Evolutionary conservation across 2,113 vertebrate species (phyloP).

Genomic region (Anthoscopus minutus): DNA sequence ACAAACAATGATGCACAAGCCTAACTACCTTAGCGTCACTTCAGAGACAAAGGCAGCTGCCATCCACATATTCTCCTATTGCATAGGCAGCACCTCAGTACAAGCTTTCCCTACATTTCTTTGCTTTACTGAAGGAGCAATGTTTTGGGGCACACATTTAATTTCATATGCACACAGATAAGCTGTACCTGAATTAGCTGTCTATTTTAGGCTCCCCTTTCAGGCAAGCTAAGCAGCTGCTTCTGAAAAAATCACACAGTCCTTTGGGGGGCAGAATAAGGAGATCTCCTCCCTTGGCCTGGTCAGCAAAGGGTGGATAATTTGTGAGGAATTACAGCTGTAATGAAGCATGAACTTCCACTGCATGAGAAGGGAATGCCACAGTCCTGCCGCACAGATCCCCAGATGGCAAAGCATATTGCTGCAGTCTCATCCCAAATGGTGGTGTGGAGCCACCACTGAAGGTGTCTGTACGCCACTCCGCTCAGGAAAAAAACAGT

Average conservation of each 20-base stretch:
- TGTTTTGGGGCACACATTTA: background rate
- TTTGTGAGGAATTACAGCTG: background rate
- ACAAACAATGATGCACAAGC: accelerated
- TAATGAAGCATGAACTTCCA: background rate
- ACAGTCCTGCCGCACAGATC: background rate
- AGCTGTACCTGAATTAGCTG: background rate
- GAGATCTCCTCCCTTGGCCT: background rate
- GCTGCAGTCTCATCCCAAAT: conserved; percentile 53
- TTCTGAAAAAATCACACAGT: background rate
- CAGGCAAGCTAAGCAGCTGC: background rate
- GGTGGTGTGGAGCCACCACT: background rate
- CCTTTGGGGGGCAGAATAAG: background rate
- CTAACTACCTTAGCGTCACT: background rate
- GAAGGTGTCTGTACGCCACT: background rate
- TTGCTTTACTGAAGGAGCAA: background rate
- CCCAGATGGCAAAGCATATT: conserved; percentile 59
- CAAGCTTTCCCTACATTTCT: background rate
- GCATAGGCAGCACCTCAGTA: background rate
- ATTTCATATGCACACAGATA: background rate
- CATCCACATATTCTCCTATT: background rate
- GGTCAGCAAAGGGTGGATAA: background rate
- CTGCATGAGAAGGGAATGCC: background rate
- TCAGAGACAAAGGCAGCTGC: accelerated
- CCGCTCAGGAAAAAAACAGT: background rate
- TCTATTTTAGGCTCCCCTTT: background rate